phyloP scores from a whole-genome alignment of 2,113 vertebrate genomes.

The Bungarus multicinctus region DNA sequence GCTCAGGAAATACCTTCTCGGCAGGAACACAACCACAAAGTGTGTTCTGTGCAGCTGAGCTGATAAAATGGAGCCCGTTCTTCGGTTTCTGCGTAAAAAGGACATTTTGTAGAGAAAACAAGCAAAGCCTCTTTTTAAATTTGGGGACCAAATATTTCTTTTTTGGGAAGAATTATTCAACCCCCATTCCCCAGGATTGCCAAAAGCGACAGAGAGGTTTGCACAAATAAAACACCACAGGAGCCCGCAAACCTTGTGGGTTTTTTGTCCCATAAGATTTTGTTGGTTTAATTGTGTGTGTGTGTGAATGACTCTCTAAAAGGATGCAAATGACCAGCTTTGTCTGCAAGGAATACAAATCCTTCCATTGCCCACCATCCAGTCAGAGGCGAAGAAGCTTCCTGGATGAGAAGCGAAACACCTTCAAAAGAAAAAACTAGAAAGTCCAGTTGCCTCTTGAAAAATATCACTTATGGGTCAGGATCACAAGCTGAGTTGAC shows the following conservation, averaged over 20 bases:
- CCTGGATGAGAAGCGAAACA: too few species aligned
- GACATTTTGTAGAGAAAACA: background rate
- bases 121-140: background rate
- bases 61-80: background rate
- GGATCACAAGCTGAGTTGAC: too few species aligned
- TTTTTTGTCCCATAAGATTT: background rate
- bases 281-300: background rate
- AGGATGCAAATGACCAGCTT: too few species aligned
- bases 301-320: background rate
- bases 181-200: background rate
- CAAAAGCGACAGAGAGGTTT: background rate
- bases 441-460: too few species aligned
- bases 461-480: too few species aligned
- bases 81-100: background rate
- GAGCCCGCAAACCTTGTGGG: background rate
- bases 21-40: background rate
- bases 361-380: too few species aligned
- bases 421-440: too few species aligned
- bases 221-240: background rate
- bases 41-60: background rate
- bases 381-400: too few species aligned
- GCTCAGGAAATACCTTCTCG: background rate
- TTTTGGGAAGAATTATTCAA: background rate
- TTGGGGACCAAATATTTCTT: background rate
- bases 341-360: too few species aligned